Base-by-base conservation (phyloP, 2,113 vertebrate species). In the Aspiorhynchus laticeps region DNA sequence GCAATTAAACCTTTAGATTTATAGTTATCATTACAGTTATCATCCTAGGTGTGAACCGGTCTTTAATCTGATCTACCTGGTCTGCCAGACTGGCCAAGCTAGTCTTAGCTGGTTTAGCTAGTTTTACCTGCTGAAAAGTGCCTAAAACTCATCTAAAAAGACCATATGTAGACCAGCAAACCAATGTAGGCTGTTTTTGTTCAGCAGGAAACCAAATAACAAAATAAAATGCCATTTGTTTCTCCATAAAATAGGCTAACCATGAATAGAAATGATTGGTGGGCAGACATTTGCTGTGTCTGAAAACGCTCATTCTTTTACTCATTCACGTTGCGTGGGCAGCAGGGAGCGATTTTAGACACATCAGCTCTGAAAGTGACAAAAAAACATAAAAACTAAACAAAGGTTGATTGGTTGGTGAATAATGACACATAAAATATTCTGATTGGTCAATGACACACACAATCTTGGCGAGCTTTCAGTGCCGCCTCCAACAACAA, bases 251-350 rank as follows among this genome's bases (percentile, higher is more conserved):
- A 17, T 48, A 48, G 38, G 41, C 41, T 48, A 46, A 76, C n/a
- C 41, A 46, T 48, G n/a, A 76, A 76, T 76, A 76, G 41, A 76
- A 76, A 76, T 76, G 41, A 17, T 48, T 48, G 74, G 41, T 76
- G 74, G n/a, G 74, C 74, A 17, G 74, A 48, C 41, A 76, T 76
- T 46, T 48, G 73, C 73, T 26, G 38, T 46, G 24, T 46, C 41
- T 46, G n/a, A 48, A 46, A 46, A 7, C 12, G 24, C 73, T 76
- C 73, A 75, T 46, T 48, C 3, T 75, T 75, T 75, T 75, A 43
- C 73, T 75, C 41, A 26, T 43, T 75, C 73, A 75, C n/a, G 3
- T 26, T 75, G 73, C 15, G 73, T 46, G n/a, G 73, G 73, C n/a
- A 46, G 41, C 24, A 75, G n/a, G 73, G 24, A 46, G 73, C n/a